Evolutionary conservation across 2,888 invertebrate species (phyloP).

Genomic region (Maniola hyperantus): DNA sequence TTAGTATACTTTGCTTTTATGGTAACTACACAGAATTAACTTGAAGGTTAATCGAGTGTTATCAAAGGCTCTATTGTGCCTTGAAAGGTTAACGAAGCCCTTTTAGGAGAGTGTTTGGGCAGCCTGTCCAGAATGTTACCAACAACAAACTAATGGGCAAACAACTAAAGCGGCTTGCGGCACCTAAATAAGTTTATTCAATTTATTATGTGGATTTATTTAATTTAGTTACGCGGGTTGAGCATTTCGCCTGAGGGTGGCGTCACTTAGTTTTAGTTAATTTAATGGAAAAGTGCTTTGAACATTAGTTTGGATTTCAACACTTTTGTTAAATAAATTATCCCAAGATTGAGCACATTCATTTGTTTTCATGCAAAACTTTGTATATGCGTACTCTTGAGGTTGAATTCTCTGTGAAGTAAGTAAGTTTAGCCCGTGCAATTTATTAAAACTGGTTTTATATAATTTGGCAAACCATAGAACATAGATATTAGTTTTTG

Average conservation of each 20-base stretch:
- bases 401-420: no score
- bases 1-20: conserved; percentile 39
- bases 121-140: conserved; percentile 51
- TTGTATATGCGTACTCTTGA: no score
- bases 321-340: neutral
- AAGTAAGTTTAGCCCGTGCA: no score
- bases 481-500: no score
- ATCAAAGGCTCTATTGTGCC: conserved; percentile 51
- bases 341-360: neutral
- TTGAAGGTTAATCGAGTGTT: conserved; percentile 54
- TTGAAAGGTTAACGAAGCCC: conserved; percentile 58
- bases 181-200: conserved; percentile 31
- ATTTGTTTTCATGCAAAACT: no score
- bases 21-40: conserved; percentile 50
- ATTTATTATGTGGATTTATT: conserved; percentile 29
- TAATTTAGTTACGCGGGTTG: conserved; percentile 8
- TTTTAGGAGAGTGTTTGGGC: conserved; percentile 57
- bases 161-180: conserved; percentile 44
- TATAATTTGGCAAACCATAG: no score
- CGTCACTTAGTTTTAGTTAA: neutral
- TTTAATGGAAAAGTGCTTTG: conserved; percentile 12
- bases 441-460: no score
- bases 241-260: conserved; percentile 13
- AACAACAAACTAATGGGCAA: conserved; percentile 49
- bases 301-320: conserved; percentile 2